Base-by-base conservation (phyloP, 1,140 invertebrate species). In the Pogonomyrmex californicus region DNA sequence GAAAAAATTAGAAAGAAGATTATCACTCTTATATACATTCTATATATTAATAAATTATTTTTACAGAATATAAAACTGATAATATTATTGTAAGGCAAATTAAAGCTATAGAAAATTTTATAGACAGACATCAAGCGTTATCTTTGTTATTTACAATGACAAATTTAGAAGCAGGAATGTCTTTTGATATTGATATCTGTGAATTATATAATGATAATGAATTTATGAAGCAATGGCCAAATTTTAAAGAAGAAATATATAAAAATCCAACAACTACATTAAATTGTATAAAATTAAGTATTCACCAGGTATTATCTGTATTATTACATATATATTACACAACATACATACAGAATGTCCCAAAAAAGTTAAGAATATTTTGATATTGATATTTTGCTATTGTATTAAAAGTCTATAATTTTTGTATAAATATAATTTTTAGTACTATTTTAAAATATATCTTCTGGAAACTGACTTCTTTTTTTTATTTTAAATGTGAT, bases 221-320 rank as follows among this genome's bases (percentile, higher is more conserved):
- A 90, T 96, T 98, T 81, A 88, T 93, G 12, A 94, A 93, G 51
- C 88, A 95, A 38, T 97, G 97, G 97, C 92, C 96, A 49, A 94
- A 96, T 86, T 97, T 98, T 92, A 94, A 96, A 86, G 95, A 94
- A 60, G 97, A 98, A 85, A 93, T 98, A 75, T 96, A 95, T 91
- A 96, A 97, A 75, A 96, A 96, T 86, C 97, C 98, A 14, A 95
- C 96, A 85, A 94, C 95, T 86, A 96, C 96, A 58, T 95, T 98
- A 38, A 96, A 96, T 75, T 96, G 97, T 89, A 93, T 98, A 41
- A 97, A 97, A 78, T 95, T 98, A 86, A 97, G 97, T 77, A 96
- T 98, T 94, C 97, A 98, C 95, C 96, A 98, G 94, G 96, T 97
- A 91, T 86, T 58, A n/a, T 63, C 79, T 54, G 75, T 65, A 66